A percentile compares a stretch with the other conserved stretches of the same genome.
phyloP scores from a whole-genome alignment of 2,888 invertebrate genomes.

The Ennomos quercinarius region DNA sequence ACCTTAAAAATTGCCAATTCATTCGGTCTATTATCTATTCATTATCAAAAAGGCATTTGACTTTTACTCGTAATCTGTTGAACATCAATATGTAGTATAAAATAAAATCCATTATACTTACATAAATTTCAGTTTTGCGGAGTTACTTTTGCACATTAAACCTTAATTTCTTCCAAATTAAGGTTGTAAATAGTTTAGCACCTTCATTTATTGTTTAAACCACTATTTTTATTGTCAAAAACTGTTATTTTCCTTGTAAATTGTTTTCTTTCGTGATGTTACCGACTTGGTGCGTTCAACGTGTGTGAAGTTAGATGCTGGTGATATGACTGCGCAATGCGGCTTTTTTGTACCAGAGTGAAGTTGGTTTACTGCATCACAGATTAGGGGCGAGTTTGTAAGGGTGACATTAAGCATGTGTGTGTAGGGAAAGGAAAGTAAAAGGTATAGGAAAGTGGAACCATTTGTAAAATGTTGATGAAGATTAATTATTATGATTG shows the following conservation, averaged over 20 bases:
- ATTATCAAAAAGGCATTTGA: no score
- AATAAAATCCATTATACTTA: no score
- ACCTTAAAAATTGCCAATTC: no score
- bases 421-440: background rate
- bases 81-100: background rate
- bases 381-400: constrained; percentile 30
- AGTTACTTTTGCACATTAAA: no score
- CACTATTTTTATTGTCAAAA: constrained; percentile 31
- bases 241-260: constrained; percentile 35
- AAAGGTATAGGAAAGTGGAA: no score
- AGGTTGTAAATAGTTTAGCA: no score
- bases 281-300: constrained; percentile 46
- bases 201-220: background rate
- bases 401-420: background rate
- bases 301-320: constrained; percentile 54
- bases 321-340: constrained; percentile 65
- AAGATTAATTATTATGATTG: no score
- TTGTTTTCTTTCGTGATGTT: constrained; percentile 42
- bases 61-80: constrained; percentile 1
- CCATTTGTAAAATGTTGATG: no score
- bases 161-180: no score
- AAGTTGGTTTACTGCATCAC: constrained; percentile 56
- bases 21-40: no score
- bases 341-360: constrained; percentile 54
- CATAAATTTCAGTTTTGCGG: no score